Evolutionary conservation across 1,140 invertebrate genomes (phyloP), one percentile per base, ranked within the genome.

Genomic region (Zaprionus kolodkinae): DNA sequence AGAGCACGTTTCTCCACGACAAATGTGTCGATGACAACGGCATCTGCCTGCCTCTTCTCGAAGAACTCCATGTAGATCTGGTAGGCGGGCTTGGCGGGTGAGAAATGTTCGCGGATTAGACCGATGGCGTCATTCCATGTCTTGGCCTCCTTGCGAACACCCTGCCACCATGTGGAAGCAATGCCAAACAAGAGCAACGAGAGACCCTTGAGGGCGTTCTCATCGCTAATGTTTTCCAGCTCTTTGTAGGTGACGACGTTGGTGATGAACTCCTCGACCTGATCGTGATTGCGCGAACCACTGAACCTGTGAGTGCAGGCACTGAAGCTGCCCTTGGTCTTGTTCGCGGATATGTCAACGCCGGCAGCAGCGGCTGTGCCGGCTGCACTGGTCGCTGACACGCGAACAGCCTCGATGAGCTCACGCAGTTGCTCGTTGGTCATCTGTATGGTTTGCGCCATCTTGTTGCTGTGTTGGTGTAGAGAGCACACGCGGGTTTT

Each of bases 81-180:
- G 54, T 92, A 91, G 27, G 81, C 63, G 36, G 91, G 91, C 62
- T 92, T 92, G 3, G 78, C 74, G 40, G 91, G 91, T 30, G 91
- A 82, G 21, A 92, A 92, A 50, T 91, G 84, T 35, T 91, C 83
- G 6, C 90, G 82, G 21, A 92, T 80, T 7, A 89, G 77, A 15
- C 7, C 70, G 45, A 92, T 72, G 38, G 78, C 91, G 13, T 91
- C 91, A 11, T 81, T 72, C 87, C 90, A 92, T 6, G 90, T 92
- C 38, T 80, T 76, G 11, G 88, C 91, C 74, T 92, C 91, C 59
- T 81, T 78, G 25, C 93, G 92, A 0, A 93, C 85, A 59, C 93
- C 93, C 64, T 93, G 91, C 93, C 92, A 93, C 93, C 93, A 93
- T 4, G 89, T 93, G 2, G 92, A 92, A 6, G 93, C 93, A 6